Conservation (phyloP, 1,140 invertebrate species). For the Octopus sinensis region DNA sequence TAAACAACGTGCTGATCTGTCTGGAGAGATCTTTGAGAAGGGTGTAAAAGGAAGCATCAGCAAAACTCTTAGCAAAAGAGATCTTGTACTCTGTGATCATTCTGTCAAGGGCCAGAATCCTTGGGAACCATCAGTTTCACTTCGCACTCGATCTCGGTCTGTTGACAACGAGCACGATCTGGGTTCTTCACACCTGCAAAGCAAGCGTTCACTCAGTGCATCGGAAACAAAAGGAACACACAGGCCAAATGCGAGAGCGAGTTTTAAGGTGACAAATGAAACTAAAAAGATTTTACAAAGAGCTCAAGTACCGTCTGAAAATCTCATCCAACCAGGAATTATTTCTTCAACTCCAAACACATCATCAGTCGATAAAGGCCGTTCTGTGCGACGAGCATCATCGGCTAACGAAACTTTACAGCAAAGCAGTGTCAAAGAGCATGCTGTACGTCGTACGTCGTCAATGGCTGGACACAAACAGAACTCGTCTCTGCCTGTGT, state of each 20-base stretch:
- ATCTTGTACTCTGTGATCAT: no score
- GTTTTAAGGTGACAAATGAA: neutral
- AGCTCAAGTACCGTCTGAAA: neutral
- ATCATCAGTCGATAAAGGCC: neutral
- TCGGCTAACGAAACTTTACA: neutral
- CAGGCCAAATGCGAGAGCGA: neutral
- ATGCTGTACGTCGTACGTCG: neutral
- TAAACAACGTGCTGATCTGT: no score
- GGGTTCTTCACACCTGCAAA: neutral
- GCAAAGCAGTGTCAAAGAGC: neutral
- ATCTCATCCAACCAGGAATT: neutral
- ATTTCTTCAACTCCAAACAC: neutral
- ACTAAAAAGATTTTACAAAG: neutral
- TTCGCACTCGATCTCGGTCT: no score
- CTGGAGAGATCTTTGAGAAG: no score
- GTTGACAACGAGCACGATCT: no score
- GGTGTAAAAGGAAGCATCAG: no score
- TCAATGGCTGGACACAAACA: neutral
- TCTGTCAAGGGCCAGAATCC: no score
- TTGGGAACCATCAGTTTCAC: no score
- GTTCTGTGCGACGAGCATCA: neutral
- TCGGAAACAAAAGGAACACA: neutral
- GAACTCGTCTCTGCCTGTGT: neutral
- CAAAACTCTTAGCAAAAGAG: no score
- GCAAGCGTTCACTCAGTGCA: neutral